Evolutionary conservation across 2,113 vertebrate genomes (phyloP), one percentile per base, ranked within the genome.

Genomic region (Xyliphius kryptos): DNA sequence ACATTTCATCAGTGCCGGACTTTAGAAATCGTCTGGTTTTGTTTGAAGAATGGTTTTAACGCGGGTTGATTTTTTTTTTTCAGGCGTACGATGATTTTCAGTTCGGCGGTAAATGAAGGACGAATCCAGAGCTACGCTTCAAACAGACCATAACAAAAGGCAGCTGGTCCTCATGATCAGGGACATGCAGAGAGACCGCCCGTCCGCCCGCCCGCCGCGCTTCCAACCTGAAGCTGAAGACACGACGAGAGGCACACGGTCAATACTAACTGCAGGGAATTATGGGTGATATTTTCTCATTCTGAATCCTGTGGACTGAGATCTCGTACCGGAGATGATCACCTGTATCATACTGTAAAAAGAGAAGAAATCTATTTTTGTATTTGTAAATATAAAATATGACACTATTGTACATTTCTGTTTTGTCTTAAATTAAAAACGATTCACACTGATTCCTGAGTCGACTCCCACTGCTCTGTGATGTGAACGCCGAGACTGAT

Each of bases 71-170:
- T 52, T 66, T 17, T 63, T 17, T 14, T 58, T 65, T 32, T 6
- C 79, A 89, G 87, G 16, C 80, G 0, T 89, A 87, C 1, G 86
- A 89, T 7, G 87, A 89, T 77, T 88, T 89, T 38, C 82, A 71
- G 60, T 83, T 89, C 0, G 80, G 78, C 1, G 72, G 74, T 20
- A 79, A 85, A 66, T 86, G 82, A 77, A 67, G 44, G 20, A 56
- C 11, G 9, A 53, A 16, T 7, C 17, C 37, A 14, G 54, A 22
- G 20, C 15, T 19, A 51, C 46, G 11, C 52, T 51, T 4, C 38
- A 38, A 19, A 61, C 15, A 40, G 61, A 48, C 51, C 67, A 69
- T 54, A 38, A 36, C 37, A 21, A 61, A 62, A 20, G 9, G 20
- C 49, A 40, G 12, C 37, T n/a, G 17, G 17, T 41, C 54, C 6